A percentile compares a stretch with the other conserved stretches of the same genome.
Conservation (phyloP, 2,888 invertebrate genomes). For the Hylaea fasciaria region DNA sequence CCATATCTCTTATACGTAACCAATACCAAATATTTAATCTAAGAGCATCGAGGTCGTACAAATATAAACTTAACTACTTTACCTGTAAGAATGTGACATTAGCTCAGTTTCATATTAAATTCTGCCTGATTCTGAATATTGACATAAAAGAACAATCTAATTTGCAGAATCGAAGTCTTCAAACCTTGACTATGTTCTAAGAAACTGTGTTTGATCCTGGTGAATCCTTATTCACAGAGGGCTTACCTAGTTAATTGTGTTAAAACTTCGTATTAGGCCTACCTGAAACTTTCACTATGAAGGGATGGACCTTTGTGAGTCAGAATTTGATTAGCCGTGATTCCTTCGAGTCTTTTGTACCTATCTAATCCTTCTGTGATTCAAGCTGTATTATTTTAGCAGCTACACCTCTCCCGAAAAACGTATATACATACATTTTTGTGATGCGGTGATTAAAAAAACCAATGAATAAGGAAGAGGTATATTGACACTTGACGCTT, state of each 20-base stretch:
- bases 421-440: no score
- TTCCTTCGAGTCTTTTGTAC: conserved; percentile 12
- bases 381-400: not conserved
- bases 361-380: not conserved
- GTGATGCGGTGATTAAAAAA: no score
- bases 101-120: conserved; percentile 15
- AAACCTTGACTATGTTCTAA: conserved; percentile 11
- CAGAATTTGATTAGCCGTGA: conserved; percentile 12
- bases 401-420: no score
- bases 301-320: conserved; percentile 18
- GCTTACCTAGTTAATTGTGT: conserved; percentile 15
- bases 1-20: no score
- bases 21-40: no score
- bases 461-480: no score
- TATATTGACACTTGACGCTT: no score
- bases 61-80: no score
- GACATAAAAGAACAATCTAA: conserved; percentile 25
- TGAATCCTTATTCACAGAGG: conserved; percentile 19
- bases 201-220: conserved; percentile 12
- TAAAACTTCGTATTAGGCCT: conserved; percentile 29
- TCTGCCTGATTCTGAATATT: conserved; percentile 25
- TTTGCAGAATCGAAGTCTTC: conserved; percentile 11
- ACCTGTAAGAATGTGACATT: conserved; percentile 15
- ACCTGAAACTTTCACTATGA: conserved; percentile 24
- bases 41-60: no score